Conservation (phyloP, 2,888 invertebrate genomes). For the Drosophila hamatofila region DNA sequence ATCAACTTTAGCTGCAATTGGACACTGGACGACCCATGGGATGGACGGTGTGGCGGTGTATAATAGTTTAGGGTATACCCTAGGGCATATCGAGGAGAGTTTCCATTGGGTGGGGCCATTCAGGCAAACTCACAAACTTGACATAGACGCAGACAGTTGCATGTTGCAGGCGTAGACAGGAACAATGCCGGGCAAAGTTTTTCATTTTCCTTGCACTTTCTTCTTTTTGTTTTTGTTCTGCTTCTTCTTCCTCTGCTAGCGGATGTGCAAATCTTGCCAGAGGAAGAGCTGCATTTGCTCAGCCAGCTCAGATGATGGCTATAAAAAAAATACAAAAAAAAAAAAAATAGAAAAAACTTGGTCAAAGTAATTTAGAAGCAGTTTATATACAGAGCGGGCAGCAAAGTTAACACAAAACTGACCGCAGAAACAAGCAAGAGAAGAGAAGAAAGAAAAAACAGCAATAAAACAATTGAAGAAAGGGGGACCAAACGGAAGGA, state of each 20-base stretch:
- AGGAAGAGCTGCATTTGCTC: slow-evolving; percentile 18
- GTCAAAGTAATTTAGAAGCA: slow-evolving; percentile 73
- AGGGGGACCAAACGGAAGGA: slow-evolving; percentile 29
- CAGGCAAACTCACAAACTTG: slow-evolving; percentile 13
- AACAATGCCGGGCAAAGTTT: slow-evolving; percentile 58
- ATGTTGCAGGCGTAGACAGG: slow-evolving; percentile 35
- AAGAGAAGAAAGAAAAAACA: slow-evolving; percentile 29
- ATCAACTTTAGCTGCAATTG: slow-evolving; percentile 61
- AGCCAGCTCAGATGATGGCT: slow-evolving; percentile 14
- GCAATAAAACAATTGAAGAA: slow-evolving; percentile 52
- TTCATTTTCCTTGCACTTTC: slow-evolving; percentile 22
- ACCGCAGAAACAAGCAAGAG: slow-evolving; percentile 52
- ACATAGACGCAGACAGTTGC: slow-evolving; percentile 30
- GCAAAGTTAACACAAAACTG: slow-evolving; percentile 61
- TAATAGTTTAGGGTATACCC: neutral
- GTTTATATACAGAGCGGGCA: slow-evolving; percentile 61
- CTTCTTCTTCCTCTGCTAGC: slow-evolving; percentile 1
- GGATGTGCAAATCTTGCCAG: slow-evolving; percentile 64
- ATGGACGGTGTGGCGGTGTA: neutral
- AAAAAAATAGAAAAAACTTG: slow-evolving; percentile 42
- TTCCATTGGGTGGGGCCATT: neutral
- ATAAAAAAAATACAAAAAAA: neutral
- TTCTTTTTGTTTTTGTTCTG: neutral
- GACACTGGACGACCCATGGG: slow-evolving; percentile 7
- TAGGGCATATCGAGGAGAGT: slow-evolving; percentile 4